Base-by-base conservation (phyloP, 2,888 invertebrate genomes). In the Eupithecia abbreviata region DNA sequence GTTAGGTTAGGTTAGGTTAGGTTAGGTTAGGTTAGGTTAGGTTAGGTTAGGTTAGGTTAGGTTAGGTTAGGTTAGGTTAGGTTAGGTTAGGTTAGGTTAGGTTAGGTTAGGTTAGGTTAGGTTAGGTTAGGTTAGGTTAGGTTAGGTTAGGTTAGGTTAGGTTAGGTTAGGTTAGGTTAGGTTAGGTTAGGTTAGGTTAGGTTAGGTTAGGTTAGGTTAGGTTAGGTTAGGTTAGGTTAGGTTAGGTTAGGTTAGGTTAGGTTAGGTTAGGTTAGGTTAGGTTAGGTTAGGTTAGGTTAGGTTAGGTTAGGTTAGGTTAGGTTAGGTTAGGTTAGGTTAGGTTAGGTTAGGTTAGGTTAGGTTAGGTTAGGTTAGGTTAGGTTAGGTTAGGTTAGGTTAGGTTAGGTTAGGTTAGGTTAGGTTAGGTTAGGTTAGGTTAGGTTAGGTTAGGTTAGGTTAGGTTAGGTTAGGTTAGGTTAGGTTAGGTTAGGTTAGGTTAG, bases 91-190 rank as follows among this genome's bases (percentile, higher is more conserved):
- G 71, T 43, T 49, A 55, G 75, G 71, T 68, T 49, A 55, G 75
- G 67, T 68, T 49, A 67, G 75, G 75, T 62, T 74, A 49, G 71
- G 72, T 72, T 72, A 72, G 74, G 70, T 75, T 71, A 67, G 75
- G 71, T 75, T 71, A 71, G 75, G 75, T 75, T 75, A 71, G 75
- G 75, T 75, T 75, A 71, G 75, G 75, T 75, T 75, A 71, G 75
- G 72, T 72, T 68, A 65, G 73, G 69, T 70, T 69, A 65, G 73
- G 73, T 73, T 55, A 70, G 73, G 65, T 73, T 55, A 70, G 73
- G 70, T 72, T 72, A 72, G 72, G 76, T 65, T 58, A 49, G 72
- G 76, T 62, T 70, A 58, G 76, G 76, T 72, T 68, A 55, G 76
- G 72, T 72, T 55, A 58, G 76, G 76, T 58, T 55, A 43, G 76